Evolutionary conservation across 2,113 vertebrate genomes (phyloP), one percentile per base, ranked within the genome.

Genomic region (Dicaeum eximium): DNA sequence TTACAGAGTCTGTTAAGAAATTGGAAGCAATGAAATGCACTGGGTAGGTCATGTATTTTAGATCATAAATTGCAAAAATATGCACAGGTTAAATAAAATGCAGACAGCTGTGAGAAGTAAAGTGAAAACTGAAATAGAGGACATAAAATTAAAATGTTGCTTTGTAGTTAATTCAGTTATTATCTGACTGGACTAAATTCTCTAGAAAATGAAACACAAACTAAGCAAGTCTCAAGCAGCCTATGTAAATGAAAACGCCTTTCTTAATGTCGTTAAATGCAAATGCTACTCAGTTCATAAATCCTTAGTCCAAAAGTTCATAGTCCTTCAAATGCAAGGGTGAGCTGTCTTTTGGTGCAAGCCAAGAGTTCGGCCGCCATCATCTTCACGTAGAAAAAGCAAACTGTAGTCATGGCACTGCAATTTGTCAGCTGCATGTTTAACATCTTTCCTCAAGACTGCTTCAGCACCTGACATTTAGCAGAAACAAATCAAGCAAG

Each of bases 361-460:
- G 44, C 22, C 56, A 30, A 58, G 47, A 35, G 24, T 75, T 73
- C 50, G 50, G 23, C 45, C 16, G 20, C 67, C 35, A 44, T 80
- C 25, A 53, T 16, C 25, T 56, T 91, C n/a, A 48, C 0, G 0
- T 0, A 51, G 53, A 44, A 71, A 70, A 86, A 73, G 25, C n/a
- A 57, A 67, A 50, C 17, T 31, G 6, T 37, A 7, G 12, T 67
- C 65, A 66, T 75, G 72, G n/a, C 31, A 33, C n/a, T 61, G 33
- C 70, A 40, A 13, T 73, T 88, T 85, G 56, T 86, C 57, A 87
- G 57, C 91, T 86, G 19, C 60, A 16, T 25, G 38, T 77, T 88
- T 83, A 64, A 51, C 9, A 20, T 30, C 54, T 70, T 92, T 75
- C 42, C 54, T 90, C 33, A n/a, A 54, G 73, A 33, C 57, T 82